phyloP scores from a whole-genome alignment of 2,113 vertebrate genomes.

The Natator depressus region DNA sequence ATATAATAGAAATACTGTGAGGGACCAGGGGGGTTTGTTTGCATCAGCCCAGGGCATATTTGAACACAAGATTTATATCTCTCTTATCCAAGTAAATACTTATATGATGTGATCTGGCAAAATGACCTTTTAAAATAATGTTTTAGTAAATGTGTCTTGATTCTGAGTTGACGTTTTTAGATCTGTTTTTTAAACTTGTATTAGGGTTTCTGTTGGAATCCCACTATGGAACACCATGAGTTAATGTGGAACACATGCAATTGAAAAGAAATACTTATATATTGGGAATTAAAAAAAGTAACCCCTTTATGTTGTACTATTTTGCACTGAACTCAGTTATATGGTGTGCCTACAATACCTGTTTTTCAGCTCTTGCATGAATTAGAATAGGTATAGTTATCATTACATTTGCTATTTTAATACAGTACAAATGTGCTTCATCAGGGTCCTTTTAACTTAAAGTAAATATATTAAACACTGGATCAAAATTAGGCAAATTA shows the following conservation, averaged over 20 bases:
- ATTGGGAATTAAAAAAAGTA: accelerated
- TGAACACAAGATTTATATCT: background rate
- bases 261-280: background rate
- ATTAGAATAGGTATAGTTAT: accelerated
- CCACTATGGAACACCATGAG: background rate
- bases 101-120: background rate
- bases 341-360: accelerated
- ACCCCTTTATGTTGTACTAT: accelerated
- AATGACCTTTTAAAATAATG: background rate
- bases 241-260: accelerated
- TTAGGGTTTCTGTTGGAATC: background rate
- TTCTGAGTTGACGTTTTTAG: background rate
- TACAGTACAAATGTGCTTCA: accelerated
- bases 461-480: background rate
- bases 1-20: accelerated
- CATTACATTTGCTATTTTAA: no score
- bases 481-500: accelerated
- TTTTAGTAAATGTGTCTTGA: background rate
- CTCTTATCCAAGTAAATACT: background rate
- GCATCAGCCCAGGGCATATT: accelerated
- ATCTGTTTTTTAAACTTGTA: background rate
- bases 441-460: no score
- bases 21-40: background rate
- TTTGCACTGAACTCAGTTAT: accelerated
- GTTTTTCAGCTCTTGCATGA: accelerated